A percentile compares a stretch with the other conserved stretches of the same genome.
Evolutionary conservation across 2,888 invertebrate species (phyloP).

Genomic region (Sphecodes monilicornis): DNA sequence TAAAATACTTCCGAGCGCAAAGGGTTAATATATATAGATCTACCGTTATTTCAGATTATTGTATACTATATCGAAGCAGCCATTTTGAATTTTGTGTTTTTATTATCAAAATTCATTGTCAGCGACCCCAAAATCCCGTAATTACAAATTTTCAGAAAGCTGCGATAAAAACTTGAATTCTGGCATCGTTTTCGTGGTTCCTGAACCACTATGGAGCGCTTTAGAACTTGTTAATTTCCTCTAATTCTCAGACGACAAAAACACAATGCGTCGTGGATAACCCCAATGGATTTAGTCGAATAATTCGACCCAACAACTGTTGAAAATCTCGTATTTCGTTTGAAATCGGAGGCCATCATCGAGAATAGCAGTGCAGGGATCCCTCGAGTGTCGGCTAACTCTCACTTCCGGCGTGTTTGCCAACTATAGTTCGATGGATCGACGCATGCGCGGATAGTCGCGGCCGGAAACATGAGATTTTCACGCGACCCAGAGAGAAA

Average conservation of each 20-base stretch:
- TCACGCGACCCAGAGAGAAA: not conserved
- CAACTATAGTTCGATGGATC: constrained; percentile 9
- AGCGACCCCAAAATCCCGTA: no score
- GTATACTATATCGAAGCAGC: no score
- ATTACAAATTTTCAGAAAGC: no score
- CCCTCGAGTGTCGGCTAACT: constrained; percentile 7
- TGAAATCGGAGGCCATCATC: constrained; percentile 51
- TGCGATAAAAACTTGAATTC: no score
- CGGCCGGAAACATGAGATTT: constrained; percentile 16
- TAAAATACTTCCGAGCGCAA: no score
- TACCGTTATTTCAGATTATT: no score
- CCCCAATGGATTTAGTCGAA: constrained; percentile 20
- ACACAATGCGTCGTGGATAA: constrained; percentile 44
- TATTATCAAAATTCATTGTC: no score
- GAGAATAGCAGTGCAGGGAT: constrained; percentile 15
- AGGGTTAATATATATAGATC: no score
- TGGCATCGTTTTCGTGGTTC: no score
- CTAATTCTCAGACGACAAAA: constrained; percentile 40
- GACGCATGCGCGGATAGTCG: not conserved
- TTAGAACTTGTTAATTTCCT: constrained; percentile 60
- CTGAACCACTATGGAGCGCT: no score
- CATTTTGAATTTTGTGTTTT: no score
- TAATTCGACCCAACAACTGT: constrained; percentile 34
- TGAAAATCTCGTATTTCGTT: constrained; percentile 49
- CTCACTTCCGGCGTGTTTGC: constrained; percentile 40